Evolutionary conservation across 2,888 invertebrate genomes (phyloP).

Genomic region (Harpalus rubripes): DNA sequence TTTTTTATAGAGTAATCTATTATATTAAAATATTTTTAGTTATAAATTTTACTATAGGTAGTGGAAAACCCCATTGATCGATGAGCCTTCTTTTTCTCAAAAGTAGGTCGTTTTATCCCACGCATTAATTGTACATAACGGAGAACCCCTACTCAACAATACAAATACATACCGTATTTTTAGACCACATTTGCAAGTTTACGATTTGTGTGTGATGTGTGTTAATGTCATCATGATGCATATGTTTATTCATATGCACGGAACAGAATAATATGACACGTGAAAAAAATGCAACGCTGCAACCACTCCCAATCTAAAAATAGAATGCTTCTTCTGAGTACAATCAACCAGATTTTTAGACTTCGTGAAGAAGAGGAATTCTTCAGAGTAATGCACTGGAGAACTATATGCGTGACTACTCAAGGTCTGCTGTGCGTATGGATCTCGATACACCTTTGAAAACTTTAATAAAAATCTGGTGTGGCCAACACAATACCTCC

Average conservation of each 20-base stretch:
- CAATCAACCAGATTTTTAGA: neutral
- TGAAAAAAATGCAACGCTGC: constrained; percentile 50
- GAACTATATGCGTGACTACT: neutral
- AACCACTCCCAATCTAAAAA: constrained; percentile 47
- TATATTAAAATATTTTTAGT: no score
- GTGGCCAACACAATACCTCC: no score
- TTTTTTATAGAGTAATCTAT: no score
- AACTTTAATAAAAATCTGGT: neutral
- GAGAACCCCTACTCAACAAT: neutral
- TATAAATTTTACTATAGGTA: no score
- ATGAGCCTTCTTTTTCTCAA: neutral
- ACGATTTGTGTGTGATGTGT: neutral
- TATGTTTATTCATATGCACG: constrained; percentile 40
- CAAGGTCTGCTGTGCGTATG: neutral
- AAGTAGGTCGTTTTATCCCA: neutral
- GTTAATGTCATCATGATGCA: constrained; percentile 20
- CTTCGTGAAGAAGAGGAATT: neutral
- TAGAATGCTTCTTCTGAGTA: constrained; percentile 34
- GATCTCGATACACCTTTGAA: neutral
- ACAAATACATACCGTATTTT: constrained; percentile 4
- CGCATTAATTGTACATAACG: neutral
- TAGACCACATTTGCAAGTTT: neutral
- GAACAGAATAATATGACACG: constrained; percentile 37
- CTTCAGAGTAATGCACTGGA: neutral
- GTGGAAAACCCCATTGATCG: no score